These are phyloP conservation scores for Zootoca vivipara DNA, from an alignment of 2,113 vertebrate genomes.

Conservation along the genomic window DNA sequence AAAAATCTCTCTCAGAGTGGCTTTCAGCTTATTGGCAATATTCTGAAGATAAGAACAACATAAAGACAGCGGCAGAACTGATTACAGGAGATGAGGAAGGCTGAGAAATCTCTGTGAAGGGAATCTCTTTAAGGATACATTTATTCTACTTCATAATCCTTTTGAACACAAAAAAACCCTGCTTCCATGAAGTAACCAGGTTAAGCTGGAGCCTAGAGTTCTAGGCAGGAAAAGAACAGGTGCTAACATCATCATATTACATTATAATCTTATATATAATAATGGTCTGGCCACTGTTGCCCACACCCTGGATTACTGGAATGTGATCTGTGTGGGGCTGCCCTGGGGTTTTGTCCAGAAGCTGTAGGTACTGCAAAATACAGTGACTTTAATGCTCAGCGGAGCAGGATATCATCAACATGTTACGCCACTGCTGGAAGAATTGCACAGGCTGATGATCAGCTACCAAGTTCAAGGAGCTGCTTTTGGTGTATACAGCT, in stretches of 20 bases:
- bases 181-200: background rate
- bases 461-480: too few species aligned
- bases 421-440: too few species aligned
- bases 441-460: too few species aligned
- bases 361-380: too few species aligned
- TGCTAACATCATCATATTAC: background rate
- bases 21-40: background rate
- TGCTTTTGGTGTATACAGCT: too few species aligned
- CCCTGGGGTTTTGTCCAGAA: too few species aligned
- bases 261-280: too few species aligned
- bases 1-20: background rate
- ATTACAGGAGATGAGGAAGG: background rate
- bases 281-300: too few species aligned
- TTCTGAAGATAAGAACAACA: conserved; percentile 8
- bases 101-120: background rate
- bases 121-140: background rate
- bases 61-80: background rate
- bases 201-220: background rate
- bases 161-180: background rate
- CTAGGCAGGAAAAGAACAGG: background rate
- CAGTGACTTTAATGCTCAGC: too few species aligned
- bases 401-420: background rate
- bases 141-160: background rate
- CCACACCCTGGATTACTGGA: too few species aligned
- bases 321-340: too few species aligned